phyloP scores from a whole-genome alignment of 2,888 invertebrate genomes.

The Ceraclea dissimilis region DNA sequence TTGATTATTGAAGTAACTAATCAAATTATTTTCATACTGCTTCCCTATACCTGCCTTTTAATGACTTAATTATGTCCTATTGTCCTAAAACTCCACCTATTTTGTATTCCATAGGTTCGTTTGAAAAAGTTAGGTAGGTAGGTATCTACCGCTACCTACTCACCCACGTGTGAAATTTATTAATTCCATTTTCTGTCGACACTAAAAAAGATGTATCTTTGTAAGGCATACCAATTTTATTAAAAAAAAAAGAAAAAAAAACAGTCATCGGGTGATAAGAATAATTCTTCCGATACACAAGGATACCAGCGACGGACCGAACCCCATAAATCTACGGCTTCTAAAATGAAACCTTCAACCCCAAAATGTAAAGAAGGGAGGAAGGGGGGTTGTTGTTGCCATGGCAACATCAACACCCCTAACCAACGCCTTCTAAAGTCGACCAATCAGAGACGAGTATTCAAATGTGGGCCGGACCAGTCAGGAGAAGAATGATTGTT shows the following conservation, averaged over 20 bases:
- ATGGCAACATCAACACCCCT: conserved; percentile 17
- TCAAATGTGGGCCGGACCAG: conserved; percentile 16
- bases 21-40: no score
- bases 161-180: no score
- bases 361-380: neutral
- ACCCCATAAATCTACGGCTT: neutral
- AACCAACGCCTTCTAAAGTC: conserved; percentile 4
- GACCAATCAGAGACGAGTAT: conserved; percentile 9
- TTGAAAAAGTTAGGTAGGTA: no score
- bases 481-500: conserved; percentile 22
- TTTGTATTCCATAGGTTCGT: no score
- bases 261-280: neutral
- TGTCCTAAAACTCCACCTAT: no score
- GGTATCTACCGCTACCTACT: no score
- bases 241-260: neutral
- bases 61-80: no score
- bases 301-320: neutral
- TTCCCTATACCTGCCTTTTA: no score
- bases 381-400: conserved; percentile 13
- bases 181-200: no score
- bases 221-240: neutral
- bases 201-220: no score
- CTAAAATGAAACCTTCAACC: neutral
- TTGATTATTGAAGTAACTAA: no score
- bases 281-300: neutral